These are phyloP conservation scores for Plebejus argus DNA, from an alignment of 2,888 invertebrate species.

Conservation along the genomic window DNA sequence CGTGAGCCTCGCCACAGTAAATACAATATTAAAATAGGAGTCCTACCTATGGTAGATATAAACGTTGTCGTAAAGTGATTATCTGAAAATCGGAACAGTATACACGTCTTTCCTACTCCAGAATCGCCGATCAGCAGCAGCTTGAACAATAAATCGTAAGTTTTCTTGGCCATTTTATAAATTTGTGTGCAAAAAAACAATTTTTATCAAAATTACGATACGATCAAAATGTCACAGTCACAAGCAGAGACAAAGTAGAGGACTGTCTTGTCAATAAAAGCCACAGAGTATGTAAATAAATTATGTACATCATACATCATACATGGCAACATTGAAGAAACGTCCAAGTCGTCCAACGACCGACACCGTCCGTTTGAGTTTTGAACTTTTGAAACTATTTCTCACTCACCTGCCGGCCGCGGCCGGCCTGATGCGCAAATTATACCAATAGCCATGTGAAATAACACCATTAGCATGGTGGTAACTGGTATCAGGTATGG, in stretches of 20 bases:
- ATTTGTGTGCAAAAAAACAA: slow-evolving; percentile 39
- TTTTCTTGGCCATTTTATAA: slow-evolving; percentile 93
- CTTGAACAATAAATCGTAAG: slow-evolving; percentile 96
- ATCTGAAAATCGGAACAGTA: slow-evolving; percentile 96
- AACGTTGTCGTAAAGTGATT: slow-evolving; percentile 97
- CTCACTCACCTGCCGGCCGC: too few relatives aligned
- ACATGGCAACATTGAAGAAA: too few relatives aligned
- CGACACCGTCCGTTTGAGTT: too few relatives aligned
- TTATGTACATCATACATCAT: too few relatives aligned
- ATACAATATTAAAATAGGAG: background rate
- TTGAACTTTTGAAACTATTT: too few relatives aligned
- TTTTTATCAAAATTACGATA: slow-evolving; percentile 49
- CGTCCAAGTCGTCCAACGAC: too few relatives aligned
- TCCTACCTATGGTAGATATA: slow-evolving; percentile 95
- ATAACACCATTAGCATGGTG: too few relatives aligned
- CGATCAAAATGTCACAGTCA: slow-evolving; percentile 46
- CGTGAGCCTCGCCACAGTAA: background rate
- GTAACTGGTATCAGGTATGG: too few relatives aligned
- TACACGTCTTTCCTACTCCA: slow-evolving; percentile 96
- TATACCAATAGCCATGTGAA: too few relatives aligned
- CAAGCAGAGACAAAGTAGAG: background rate
- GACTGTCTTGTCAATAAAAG: background rate
- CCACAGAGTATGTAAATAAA: too few relatives aligned
- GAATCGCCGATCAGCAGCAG: slow-evolving; percentile 95
- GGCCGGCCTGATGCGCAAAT: too few relatives aligned